phyloP scores from a whole-genome alignment of 2,888 invertebrate species.

The Eledona agricola region DNA sequence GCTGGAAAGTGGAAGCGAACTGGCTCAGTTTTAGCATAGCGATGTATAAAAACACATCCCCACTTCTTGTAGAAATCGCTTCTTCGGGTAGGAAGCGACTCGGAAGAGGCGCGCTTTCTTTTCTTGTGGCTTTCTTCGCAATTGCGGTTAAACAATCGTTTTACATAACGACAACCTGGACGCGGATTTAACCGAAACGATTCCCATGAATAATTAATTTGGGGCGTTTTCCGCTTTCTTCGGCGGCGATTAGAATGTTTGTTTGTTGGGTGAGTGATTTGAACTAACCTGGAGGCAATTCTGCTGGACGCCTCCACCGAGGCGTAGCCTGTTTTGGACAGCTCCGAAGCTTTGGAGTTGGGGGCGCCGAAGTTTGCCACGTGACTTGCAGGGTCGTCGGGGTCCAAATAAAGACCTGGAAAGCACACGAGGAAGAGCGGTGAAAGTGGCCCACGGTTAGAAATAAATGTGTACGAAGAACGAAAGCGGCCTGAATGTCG shows the following conservation, averaged over 20 bases:
- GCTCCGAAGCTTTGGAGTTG: slow-evolving; percentile 68
- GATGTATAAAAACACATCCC: slow-evolving; percentile 20
- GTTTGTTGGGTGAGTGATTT: not conserved
- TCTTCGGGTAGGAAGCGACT: slow-evolving; percentile 16
- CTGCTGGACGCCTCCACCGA: slow-evolving; percentile 72
- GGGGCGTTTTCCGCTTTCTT: slow-evolving; percentile 10
- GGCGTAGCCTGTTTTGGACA: slow-evolving; percentile 74
- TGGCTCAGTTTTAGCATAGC: slow-evolving; percentile 15
- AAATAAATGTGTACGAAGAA: too few relatives aligned
- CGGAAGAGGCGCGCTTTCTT: slow-evolving; percentile 33
- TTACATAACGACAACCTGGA: slow-evolving; percentile 25
- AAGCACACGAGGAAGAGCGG: slow-evolving; percentile 15
- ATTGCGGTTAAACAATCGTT: slow-evolving; percentile 13
- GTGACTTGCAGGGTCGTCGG: slow-evolving; percentile 73
- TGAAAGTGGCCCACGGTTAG: slow-evolving; percentile 27
- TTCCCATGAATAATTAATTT: slow-evolving; percentile 10
- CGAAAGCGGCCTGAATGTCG: too few relatives aligned
- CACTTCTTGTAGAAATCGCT: slow-evolving; percentile 10
- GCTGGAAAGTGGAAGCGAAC: slow-evolving; percentile 36
- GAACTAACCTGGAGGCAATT: slow-evolving; percentile 68
- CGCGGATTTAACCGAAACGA: slow-evolving; percentile 4
- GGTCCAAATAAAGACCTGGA: slow-evolving; percentile 71
- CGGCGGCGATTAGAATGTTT: too few relatives aligned
- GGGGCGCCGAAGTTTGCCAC: slow-evolving; percentile 79
- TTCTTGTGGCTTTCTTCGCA: slow-evolving; percentile 25